Evolutionary conservation across 64 coral and sea anemone species (phyloP).

Genomic region (Actinia equina): DNA sequence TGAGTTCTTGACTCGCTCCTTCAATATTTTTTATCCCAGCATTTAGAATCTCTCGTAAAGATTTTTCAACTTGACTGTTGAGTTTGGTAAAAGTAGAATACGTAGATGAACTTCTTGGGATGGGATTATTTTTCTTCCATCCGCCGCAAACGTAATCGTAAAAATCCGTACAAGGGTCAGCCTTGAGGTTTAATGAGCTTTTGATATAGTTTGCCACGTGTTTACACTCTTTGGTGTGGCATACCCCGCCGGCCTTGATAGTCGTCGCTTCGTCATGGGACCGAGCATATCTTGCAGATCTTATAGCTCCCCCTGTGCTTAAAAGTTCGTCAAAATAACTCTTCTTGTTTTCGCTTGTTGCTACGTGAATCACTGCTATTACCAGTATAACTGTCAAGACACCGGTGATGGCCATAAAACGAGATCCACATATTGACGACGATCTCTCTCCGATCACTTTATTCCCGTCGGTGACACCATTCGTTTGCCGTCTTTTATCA

Average conservation of each 20-base stretch:
- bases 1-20: slow-evolving; percentile 37
- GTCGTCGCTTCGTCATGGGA: neutral
- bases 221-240: slow-evolving; percentile 55
- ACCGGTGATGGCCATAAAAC: slow-evolving; percentile 78
- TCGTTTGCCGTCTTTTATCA: slow-evolving; percentile 3
- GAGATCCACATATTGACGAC: slow-evolving; percentile 52
- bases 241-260: slow-evolving; percentile 21
- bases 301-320: slow-evolving; percentile 83
- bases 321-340: slow-evolving; percentile 94
- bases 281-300: slow-evolving; percentile 54
- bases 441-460: slow-evolving; percentile 25
- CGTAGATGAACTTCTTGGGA: slow-evolving; percentile 80
- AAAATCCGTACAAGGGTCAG: slow-evolving; percentile 80
- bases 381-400: slow-evolving; percentile 87
- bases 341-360: slow-evolving; percentile 81
- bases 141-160: slow-evolving; percentile 85
- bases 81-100: slow-evolving; percentile 95
- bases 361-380: slow-evolving; percentile 85
- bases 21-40: slow-evolving; percentile 43
- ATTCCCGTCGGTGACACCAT: slow-evolving; percentile 15
- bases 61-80: slow-evolving; percentile 68
- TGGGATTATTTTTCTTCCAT: slow-evolving; percentile 74
- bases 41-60: slow-evolving; percentile 67
- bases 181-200: slow-evolving; percentile 50
- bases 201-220: slow-evolving; percentile 72